A percentile compares a stretch with the other conserved stretches of the same genome.
These are phyloP conservation scores for Bombus balteatus DNA, from an alignment of 1,140 invertebrate species.

Conservation along the genomic window DNA sequence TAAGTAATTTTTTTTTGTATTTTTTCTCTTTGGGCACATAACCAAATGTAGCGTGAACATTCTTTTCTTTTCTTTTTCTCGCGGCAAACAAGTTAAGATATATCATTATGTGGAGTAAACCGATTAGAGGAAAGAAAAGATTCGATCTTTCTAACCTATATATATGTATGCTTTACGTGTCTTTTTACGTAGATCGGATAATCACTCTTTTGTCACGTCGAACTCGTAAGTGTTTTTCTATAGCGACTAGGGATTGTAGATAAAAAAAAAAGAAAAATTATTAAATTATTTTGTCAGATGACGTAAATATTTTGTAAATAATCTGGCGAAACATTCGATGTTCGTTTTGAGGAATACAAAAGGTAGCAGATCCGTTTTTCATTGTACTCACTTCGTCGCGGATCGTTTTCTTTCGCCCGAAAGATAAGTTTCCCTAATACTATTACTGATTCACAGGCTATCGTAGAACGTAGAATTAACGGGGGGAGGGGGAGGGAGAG, in stretches of 20 bases:
- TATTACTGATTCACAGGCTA: background rate
- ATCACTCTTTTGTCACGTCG: constrained; percentile 36
- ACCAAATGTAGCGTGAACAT: constrained; percentile 67
- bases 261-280: constrained; percentile 53
- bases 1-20: constrained; percentile 40
- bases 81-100: constrained; percentile 42
- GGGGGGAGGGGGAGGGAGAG: background rate
- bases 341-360: background rate
- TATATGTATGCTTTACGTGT: constrained; percentile 54
- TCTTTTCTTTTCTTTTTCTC: constrained; percentile 46
- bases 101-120: constrained; percentile 22
- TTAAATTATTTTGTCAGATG: constrained; percentile 47
- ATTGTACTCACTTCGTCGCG: no score
- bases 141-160: constrained; percentile 38
- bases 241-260: constrained; percentile 64
- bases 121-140: constrained; percentile 8
- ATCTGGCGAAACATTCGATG: background rate
- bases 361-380: background rate
- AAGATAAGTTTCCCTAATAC: background rate
- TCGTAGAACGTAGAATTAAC: constrained; percentile 18
- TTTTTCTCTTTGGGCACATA: constrained; percentile 40
- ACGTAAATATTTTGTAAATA: background rate
- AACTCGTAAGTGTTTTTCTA: constrained; percentile 56
- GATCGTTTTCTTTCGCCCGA: background rate
- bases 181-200: constrained; percentile 47